phyloP scores from a whole-genome alignment of 1,140 invertebrate species.

The Drosophila busckii region DNA sequence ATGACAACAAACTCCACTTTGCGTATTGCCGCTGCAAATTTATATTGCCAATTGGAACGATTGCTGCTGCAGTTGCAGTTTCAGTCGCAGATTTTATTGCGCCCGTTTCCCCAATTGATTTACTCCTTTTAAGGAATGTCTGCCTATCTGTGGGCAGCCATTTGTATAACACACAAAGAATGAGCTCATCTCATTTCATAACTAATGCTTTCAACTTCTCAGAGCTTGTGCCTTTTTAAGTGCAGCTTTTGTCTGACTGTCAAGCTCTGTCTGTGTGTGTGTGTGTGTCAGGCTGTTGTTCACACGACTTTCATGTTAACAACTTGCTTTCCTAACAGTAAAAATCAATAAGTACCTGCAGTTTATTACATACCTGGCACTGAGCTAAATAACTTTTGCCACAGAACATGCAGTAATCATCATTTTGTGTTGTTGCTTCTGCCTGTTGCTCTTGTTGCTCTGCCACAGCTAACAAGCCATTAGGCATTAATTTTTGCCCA shows the following conservation, averaged over 20 bases:
- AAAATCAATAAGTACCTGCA: constrained; percentile 71
- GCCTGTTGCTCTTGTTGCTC: constrained; percentile 12
- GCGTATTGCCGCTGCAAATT: constrained; percentile 20
- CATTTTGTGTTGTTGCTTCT: constrained; percentile 36
- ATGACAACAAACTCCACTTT: constrained; percentile 19
- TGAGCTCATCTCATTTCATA: constrained; percentile 19
- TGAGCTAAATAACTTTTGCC: constrained; percentile 65
- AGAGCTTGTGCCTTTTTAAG: constrained; percentile 32
- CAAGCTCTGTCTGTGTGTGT: constrained; percentile 15
- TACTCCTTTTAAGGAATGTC: too few species aligned
- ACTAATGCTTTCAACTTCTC: constrained; percentile 25
- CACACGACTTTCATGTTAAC: constrained; percentile 74
- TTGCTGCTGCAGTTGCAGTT: neutral
- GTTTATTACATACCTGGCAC: constrained; percentile 56
- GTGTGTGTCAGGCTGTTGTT: constrained; percentile 46
- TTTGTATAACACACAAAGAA: too few species aligned
- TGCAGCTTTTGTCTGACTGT: constrained; percentile 2
- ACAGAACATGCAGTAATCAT: constrained; percentile 66
- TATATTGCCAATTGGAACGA: neutral
- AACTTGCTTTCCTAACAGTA: constrained; percentile 67
- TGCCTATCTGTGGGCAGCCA: too few species aligned
- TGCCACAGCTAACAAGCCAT: constrained; percentile 46
- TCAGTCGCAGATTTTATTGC: neutral
- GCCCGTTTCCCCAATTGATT: neutral
- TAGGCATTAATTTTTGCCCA: constrained; percentile 71